Conservation (phyloP, 1,140 invertebrate species). For the Calliopsis andreniformis region DNA sequence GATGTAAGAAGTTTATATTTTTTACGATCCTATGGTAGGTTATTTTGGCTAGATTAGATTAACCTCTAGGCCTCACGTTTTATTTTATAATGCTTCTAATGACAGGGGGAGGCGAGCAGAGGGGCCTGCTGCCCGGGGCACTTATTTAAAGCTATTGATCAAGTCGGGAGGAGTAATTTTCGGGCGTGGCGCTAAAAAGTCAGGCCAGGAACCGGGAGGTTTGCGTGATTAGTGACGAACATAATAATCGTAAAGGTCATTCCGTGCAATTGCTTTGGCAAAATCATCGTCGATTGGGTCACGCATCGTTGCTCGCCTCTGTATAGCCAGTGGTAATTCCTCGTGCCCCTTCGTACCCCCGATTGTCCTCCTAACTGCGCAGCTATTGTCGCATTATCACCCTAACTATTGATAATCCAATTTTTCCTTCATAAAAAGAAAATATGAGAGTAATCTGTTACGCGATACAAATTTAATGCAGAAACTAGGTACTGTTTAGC, state of each 20-base stretch:
- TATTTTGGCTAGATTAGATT: not conserved
- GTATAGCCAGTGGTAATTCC: slow-evolving; percentile 11
- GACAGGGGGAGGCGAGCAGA: no score
- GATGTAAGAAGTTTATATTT: not conserved
- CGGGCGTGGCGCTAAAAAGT: slow-evolving; percentile 67
- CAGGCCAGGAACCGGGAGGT: slow-evolving; percentile 42
- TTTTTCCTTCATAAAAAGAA: not conserved
- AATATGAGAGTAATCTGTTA: no score
- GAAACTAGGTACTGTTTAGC: no score
- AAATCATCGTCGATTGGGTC: slow-evolving; percentile 53
- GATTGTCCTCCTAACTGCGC: slow-evolving; percentile 5
- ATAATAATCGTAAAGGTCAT: slow-evolving; percentile 71
- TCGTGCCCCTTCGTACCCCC: not conserved
- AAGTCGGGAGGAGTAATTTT: slow-evolving; percentile 64
- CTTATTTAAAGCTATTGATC: slow-evolving; percentile 60
- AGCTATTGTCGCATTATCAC: not conserved
- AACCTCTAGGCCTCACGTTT: not conserved
- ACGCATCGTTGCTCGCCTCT: slow-evolving; percentile 43
- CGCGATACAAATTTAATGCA: no score
- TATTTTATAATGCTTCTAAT: slow-evolving; percentile 1
- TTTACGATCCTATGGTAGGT: not conserved
- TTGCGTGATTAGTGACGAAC: slow-evolving; percentile 67
- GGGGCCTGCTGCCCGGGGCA: not conserved
- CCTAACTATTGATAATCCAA: not conserved
- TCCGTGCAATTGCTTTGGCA: slow-evolving; percentile 61